Conservation (phyloP, 2,113 vertebrate species). For the Gambusia holbrooki region DNA sequence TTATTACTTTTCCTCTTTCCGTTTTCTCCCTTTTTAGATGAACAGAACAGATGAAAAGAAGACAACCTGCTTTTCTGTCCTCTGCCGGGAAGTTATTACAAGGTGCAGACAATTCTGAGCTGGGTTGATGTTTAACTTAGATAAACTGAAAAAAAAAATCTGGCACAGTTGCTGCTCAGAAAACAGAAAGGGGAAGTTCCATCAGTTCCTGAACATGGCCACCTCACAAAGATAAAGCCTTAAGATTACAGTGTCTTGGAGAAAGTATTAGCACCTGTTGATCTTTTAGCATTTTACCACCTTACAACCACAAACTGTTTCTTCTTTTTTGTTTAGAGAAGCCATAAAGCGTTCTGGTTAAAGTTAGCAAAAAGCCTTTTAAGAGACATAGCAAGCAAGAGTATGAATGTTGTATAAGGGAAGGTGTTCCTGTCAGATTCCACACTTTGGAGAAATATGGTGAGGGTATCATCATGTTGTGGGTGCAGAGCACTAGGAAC, state of each 20-base stretch:
- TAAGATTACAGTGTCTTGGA: background rate
- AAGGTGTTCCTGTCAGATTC: no score
- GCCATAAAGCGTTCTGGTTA: no score
- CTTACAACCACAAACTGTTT: no score
- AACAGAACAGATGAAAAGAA: background rate
- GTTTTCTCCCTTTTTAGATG: background rate
- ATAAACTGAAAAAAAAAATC: slow-evolving; percentile 70
- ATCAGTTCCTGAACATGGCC: slow-evolving; percentile 45
- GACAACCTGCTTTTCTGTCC: slow-evolving; percentile 7
- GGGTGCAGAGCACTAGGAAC: no score
- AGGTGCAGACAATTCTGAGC: slow-evolving; percentile 35
- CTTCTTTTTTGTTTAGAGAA: background rate
- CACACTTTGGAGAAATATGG: no score
- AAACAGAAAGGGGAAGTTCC: slow-evolving; percentile 75
- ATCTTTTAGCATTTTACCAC: background rate
- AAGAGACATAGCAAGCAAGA: no score
- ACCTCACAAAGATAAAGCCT: background rate
- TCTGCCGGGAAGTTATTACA: background rate
- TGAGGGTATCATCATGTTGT: no score
- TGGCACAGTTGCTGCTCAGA: slow-evolving; percentile 54
- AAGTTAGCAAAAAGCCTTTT: no score
- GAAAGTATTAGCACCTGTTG: background rate
- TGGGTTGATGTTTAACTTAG: slow-evolving; percentile 74
- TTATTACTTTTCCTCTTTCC: background rate
- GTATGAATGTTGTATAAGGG: no score